Conservation (phyloP, 2,888 invertebrate species). For the Eueremaeus valkanovi region DNA sequence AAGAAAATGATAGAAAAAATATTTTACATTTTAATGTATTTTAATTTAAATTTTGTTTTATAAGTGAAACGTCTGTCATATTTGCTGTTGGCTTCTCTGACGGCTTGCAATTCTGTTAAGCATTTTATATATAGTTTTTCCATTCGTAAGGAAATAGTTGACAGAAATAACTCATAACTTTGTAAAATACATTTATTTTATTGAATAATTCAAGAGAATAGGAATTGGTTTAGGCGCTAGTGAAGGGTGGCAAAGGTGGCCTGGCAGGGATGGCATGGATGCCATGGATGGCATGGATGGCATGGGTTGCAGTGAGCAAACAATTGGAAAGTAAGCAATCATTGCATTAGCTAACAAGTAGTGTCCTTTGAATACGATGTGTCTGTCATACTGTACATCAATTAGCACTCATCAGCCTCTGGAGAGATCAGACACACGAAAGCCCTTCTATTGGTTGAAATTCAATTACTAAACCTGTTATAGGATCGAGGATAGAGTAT, state of each 20-base stretch:
- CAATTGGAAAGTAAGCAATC: not conserved
- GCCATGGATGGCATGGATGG: not conserved
- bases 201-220: conserved; percentile 34
- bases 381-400: conserved; percentile 30
- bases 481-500: conserved; percentile 31
- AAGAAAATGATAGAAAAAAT: not conserved
- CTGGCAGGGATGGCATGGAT: not conserved
- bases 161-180: conserved; percentile 35
- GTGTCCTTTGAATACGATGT: not conserved
- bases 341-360: conserved; percentile 10
- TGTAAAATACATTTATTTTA: conserved; percentile 28
- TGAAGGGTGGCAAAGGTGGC: conserved; percentile 1
- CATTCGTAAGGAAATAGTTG: not conserved
- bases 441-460: conserved; percentile 33
- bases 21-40: conserved; percentile 36
- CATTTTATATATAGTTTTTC: not conserved
- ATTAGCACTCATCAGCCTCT: conserved; percentile 30
- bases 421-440: conserved; percentile 31
- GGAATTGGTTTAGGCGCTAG: conserved; percentile 11
- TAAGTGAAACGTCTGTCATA: conserved; percentile 20
- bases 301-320: not conserved
- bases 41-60: conserved; percentile 34
- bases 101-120: conserved; percentile 9
- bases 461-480: conserved; percentile 33
- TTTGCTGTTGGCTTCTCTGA: not conserved